Conservation (phyloP, 2,888 invertebrate species). For the Ligdia adustata region DNA sequence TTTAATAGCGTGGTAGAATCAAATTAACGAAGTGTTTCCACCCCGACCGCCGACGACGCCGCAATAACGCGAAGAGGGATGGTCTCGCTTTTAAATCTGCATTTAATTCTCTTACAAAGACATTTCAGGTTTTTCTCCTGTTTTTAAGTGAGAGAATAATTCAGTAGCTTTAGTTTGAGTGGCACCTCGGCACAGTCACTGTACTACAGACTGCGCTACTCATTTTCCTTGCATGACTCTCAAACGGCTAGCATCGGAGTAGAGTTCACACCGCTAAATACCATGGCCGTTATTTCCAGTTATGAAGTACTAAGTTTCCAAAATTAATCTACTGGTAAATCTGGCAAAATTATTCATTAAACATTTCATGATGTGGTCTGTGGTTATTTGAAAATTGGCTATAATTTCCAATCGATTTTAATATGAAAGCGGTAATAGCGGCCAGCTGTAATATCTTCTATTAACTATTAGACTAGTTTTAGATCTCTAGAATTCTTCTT, state of each 20-base stretch:
- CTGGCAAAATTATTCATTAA: conserved; percentile 77
- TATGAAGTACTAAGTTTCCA: conserved; percentile 41
- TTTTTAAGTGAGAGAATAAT: conserved; percentile 34
- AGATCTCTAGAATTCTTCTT: conserved; percentile 41
- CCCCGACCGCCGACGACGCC: conserved; percentile 14
- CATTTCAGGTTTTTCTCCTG: conserved; percentile 28
- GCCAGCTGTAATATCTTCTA: conserved; percentile 61
- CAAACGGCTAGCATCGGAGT: conserved; percentile 70
- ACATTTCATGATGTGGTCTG: conserved; percentile 47
- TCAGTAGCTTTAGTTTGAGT: conserved; percentile 55
- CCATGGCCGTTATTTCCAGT: conserved; percentile 80
- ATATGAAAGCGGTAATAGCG: conserved; percentile 72
- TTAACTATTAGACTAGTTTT: conserved; percentile 57
- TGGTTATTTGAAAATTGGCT: conserved; percentile 64
- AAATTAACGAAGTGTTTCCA: conserved; percentile 19
- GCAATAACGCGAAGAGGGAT: conserved; percentile 32
- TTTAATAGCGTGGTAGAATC: conserved; percentile 25
- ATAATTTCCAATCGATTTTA: conserved; percentile 41
- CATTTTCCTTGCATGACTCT: conserved; percentile 68
- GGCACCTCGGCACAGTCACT: conserved; percentile 68
- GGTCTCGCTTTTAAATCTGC: conserved; percentile 42
- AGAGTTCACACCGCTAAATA: conserved; percentile 62
- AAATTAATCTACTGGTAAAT: conserved; percentile 64
- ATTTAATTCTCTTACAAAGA: conserved; percentile 34
- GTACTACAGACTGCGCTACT: conserved; percentile 46